Evolutionary conservation across 2,888 invertebrate genomes (phyloP).

Genomic region (Odontocerum albicorne): DNA sequence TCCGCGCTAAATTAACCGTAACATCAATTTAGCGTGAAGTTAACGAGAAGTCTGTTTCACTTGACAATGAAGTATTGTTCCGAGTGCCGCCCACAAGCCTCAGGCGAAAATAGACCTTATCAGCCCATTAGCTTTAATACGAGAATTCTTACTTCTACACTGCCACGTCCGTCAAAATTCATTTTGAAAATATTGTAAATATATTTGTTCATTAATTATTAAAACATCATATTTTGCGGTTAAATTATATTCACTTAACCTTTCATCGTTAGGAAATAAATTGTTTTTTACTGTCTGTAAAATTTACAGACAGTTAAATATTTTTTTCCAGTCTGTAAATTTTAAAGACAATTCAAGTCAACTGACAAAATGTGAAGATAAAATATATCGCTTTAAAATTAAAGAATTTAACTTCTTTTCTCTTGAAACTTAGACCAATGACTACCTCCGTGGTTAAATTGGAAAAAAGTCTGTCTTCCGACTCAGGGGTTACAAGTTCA

Average conservation of each 20-base stretch:
- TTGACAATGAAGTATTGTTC: slow-evolving; percentile 25
- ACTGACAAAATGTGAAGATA: too few relatives aligned
- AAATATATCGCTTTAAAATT: too few relatives aligned
- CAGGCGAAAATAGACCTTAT: slow-evolving; percentile 8
- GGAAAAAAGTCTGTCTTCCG: too few relatives aligned
- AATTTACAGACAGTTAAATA: neutral
- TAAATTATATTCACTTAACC: neutral
- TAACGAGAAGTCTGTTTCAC: slow-evolving; percentile 26
- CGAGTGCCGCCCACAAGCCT: slow-evolving; percentile 7
- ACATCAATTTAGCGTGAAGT: slow-evolving; percentile 27
- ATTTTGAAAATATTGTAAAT: neutral
- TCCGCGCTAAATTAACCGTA: slow-evolving; percentile 26
- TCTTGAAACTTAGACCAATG: too few relatives aligned
- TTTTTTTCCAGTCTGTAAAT: too few relatives aligned
- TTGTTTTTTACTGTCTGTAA: neutral
- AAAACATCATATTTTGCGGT: too few relatives aligned
- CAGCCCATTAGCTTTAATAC: neutral
- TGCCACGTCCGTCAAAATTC: neutral
- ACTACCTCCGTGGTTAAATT: too few relatives aligned
- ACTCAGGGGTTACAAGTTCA: too few relatives aligned
- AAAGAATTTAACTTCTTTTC: too few relatives aligned
- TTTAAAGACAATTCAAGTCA: too few relatives aligned
- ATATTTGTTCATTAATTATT: too few relatives aligned
- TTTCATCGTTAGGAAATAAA: neutral
- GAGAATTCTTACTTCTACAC: neutral